Conservation (phyloP, 2,888 invertebrate genomes). For the Agrochola circellaris region DNA sequence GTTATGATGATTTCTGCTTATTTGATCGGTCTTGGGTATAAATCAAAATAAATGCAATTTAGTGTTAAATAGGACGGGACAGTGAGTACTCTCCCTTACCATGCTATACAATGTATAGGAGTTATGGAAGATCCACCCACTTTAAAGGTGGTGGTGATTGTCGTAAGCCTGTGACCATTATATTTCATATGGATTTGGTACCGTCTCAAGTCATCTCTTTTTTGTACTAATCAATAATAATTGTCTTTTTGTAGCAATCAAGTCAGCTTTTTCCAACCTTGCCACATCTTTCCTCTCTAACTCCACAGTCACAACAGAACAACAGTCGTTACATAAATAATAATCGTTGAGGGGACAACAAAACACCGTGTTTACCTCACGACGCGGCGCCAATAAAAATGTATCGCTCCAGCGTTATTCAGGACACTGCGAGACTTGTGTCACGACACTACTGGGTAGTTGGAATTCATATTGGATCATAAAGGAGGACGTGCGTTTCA, state of each 20-base stretch:
- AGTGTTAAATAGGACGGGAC: background rate
- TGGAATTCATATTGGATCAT: constrained; percentile 53
- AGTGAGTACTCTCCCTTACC: background rate
- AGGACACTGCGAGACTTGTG: constrained; percentile 56
- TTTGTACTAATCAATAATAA: background rate
- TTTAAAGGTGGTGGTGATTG: background rate
- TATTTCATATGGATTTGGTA: background rate
- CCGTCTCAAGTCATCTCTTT: background rate
- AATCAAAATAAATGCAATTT: background rate
- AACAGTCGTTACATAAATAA: constrained; percentile 90
- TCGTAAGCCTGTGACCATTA: background rate
- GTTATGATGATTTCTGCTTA: background rate
- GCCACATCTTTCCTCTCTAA: constrained; percentile 65
- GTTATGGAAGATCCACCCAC: background rate
- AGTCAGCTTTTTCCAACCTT: background rate
- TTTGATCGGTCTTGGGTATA: background rate
- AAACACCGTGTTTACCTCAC: constrained; percentile 85
- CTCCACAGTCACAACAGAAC: constrained; percentile 73
- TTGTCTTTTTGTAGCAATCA: background rate
- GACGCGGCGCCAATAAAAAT: constrained; percentile 73
- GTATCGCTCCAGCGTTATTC: constrained; percentile 75
- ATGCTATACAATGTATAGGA: background rate
- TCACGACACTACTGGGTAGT: constrained; percentile 26
- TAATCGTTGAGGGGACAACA: constrained; percentile 80
- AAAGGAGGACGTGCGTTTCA: constrained; percentile 13